phyloP scores from a whole-genome alignment of 2,888 invertebrate genomes.

The Beris chalybata region DNA sequence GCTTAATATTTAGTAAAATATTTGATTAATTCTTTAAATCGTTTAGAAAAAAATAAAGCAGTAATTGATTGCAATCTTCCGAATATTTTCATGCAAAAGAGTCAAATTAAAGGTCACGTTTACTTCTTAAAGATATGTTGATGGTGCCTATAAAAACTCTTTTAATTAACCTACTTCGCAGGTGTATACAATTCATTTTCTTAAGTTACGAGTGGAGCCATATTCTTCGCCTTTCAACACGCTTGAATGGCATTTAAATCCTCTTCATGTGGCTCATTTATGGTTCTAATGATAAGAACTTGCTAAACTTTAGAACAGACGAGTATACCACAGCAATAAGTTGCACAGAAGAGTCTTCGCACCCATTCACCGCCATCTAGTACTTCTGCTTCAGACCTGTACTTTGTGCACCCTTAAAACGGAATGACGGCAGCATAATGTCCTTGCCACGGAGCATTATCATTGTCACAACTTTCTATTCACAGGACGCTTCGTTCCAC shows the following conservation, averaged over 20 bases:
- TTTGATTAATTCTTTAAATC: no score
- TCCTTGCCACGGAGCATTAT: background rate
- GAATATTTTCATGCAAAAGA: no score
- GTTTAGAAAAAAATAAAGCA: no score
- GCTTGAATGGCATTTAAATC: background rate
- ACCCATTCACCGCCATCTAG: no score
- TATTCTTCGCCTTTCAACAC: background rate
- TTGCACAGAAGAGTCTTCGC: no score
- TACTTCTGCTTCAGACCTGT: no score
- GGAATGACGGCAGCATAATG: conserved; percentile 1
- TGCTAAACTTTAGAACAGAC: background rate
- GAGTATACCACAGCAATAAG: no score
- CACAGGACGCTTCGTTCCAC: background rate
- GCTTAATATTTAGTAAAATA: no score
- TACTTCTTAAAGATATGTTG: no score
- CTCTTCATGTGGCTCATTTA: conserved; percentile 12
- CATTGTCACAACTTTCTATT: conserved; percentile 9
- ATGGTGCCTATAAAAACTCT: background rate
- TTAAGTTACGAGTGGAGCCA: conserved; percentile 12
- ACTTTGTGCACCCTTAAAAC: background rate
- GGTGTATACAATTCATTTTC: conserved; percentile 8
- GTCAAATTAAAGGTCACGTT: no score
- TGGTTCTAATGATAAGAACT: conserved; percentile 15
- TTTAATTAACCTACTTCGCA: conserved; percentile 28
- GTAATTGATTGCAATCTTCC: no score